These are phyloP conservation scores for Tenodera sinensis DNA, from an alignment of 2,888 invertebrate genomes.

Conservation along the genomic window DNA sequence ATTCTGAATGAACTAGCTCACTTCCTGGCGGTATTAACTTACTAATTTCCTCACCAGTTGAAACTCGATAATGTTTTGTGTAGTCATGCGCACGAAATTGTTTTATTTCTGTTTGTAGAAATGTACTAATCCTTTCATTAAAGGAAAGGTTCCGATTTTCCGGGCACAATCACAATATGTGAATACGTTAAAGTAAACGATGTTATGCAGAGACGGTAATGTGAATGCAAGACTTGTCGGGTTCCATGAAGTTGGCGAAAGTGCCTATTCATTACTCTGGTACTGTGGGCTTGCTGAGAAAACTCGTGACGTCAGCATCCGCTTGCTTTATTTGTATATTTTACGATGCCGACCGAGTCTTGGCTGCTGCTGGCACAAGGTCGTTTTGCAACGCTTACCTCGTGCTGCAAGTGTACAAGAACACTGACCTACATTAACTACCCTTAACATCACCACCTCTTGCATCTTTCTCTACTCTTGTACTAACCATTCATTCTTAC, in stretches of 20 bases:
- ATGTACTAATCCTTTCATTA: neutral
- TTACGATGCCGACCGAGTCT: neutral
- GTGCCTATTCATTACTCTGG: neutral
- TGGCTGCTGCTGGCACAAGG: neutral
- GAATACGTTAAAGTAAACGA: too few species aligned
- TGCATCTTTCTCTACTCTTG: too few species aligned
- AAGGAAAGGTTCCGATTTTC: too few species aligned
- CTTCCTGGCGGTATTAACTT: neutral
- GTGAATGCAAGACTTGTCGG: too few species aligned
- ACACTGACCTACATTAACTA: neutral
- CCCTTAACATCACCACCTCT: too few species aligned
- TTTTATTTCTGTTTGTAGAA: neutral
- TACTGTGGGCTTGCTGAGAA: neutral
- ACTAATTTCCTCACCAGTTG: neutral
- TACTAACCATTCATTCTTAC: too few species aligned
- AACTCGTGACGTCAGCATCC: neutral
- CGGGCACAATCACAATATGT: too few species aligned
- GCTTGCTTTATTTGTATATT: neutral
- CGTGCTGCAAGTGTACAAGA: neutral
- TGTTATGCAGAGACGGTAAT: too few species aligned
- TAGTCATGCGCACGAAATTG: neutral
- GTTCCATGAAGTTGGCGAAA: neutral
- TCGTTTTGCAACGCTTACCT: neutral
- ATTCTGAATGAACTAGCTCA: neutral
- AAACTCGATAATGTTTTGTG: neutral